Conservation (phyloP, 2,113 vertebrate genomes). For the Pholis gunnellus region DNA sequence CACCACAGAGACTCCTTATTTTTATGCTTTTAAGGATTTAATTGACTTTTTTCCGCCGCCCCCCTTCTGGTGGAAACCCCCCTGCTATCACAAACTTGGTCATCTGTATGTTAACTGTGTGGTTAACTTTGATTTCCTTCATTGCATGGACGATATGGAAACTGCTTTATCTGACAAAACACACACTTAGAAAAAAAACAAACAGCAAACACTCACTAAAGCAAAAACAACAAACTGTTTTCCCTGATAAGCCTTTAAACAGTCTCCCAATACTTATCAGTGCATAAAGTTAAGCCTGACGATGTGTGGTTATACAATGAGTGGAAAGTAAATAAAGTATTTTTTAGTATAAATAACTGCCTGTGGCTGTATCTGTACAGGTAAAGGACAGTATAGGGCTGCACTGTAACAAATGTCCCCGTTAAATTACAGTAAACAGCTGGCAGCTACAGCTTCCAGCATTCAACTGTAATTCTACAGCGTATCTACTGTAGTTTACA, state of each 20-base stretch:
- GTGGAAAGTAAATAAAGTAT: neutral
- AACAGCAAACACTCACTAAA: constrained; percentile 8
- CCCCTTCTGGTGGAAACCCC: constrained; percentile 43
- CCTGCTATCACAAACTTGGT: constrained; percentile 62
- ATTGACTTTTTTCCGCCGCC: constrained; percentile 66
- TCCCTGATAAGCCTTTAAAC: neutral
- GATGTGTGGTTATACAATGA: neutral
- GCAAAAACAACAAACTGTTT: constrained; percentile 21
- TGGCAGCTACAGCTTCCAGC: no score
- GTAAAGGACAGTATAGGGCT: no score
- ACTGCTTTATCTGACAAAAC: constrained; percentile 33
- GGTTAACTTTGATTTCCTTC: constrained; percentile 61
- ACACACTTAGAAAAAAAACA: constrained; percentile 21
- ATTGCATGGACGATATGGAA: constrained; percentile 63
- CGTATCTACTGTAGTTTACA: no score
- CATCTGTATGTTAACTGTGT: constrained; percentile 63
- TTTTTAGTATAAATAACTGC: no score
- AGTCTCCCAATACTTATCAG: neutral
- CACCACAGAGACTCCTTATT: constrained; percentile 66
- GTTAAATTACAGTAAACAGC: no score
- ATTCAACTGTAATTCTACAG: no score
- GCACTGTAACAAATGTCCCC: no score
- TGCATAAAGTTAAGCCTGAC: neutral
- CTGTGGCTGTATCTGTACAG: no score
- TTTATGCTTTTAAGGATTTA: constrained; percentile 68